These are phyloP conservation scores for Sebastes flavidus DNA, from an alignment of 2,797 vertebrate genomes.

Conservation along the genomic window DNA sequence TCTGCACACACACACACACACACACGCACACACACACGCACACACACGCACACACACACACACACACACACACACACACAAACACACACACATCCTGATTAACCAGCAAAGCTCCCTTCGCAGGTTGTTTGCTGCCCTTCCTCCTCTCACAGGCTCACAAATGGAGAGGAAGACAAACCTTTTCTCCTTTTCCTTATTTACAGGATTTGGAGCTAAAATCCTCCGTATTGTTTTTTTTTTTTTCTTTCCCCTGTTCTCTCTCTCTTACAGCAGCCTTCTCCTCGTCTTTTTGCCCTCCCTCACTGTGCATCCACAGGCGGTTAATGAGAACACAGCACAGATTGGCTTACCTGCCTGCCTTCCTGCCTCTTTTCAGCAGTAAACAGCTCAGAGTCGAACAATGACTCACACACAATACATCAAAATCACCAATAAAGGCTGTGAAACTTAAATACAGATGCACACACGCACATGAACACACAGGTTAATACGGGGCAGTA, in stretches of 20 bases:
- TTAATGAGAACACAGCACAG: conserved; percentile 65
- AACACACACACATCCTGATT: conserved; percentile 6
- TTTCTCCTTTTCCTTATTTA: conserved; percentile 21
- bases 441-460: conserved; percentile 9
- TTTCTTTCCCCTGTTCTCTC: not conserved
- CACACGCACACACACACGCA: not conserved
- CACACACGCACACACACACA: not conserved
- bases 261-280: not conserved
- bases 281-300: not conserved
- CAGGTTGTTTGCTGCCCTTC: conserved; percentile 4
- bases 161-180: conserved; percentile 21
- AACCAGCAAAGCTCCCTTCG: not conserved
- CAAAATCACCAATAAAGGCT: conserved; percentile 26
- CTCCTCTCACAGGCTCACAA: conserved; percentile 13
- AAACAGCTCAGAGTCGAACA: conserved; percentile 37
- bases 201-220: not conserved
- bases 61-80: not conserved
- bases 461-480: not conserved
- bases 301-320: conserved; percentile 59
- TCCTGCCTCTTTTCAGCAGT: conserved; percentile 44
- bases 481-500: conserved; percentile 10
- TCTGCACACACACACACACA: not conserved
- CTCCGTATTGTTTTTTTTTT: not conserved
- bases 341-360: conserved; percentile 64
- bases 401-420: conserved; percentile 35